Base-by-base conservation (phyloP, 2,113 vertebrate genomes). In the Chiloscyllium plagiosum region DNA sequence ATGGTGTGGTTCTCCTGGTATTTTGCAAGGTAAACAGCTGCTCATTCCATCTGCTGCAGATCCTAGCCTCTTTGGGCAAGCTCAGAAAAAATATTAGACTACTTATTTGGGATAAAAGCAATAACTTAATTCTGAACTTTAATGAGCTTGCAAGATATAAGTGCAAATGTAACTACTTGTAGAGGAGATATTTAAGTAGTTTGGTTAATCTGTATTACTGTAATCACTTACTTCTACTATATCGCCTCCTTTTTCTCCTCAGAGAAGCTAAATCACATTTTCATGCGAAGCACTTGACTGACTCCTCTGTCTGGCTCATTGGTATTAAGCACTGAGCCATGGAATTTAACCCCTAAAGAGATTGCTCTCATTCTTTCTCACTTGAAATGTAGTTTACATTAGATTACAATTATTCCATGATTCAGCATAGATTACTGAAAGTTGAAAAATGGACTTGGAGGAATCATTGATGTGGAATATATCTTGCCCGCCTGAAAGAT, bases 31-130 rank as follows among this genome's bases (percentile, higher is more conserved):
- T 24, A 95, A 95, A 76, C 94, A 95, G 68, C 94, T 95, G 94
- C 47, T 95, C 42, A 50, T 95, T 95, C 68, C 94, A 95, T 95
- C 94, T 95, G 92, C 69, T 94, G 65, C 65, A 42, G 65, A 68
- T 42, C 66, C 92, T 24, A 26, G 42, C 13, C 69, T 26, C 94
- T 72, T 29, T 72, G 37, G 68, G 52, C 47, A 95, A 33, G 37
- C 20, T 70, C 69, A 52, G 52, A 95, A 42, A 42, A 95, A 72
- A 95, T 52, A 29, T 19, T 33, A 33, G 42, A 95, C 68, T 72
- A 37, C 50, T 29, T 72, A 95, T 19, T 95, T 50, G 72, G 68
- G 47, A 72, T 76, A 33, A 95, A 95, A 42, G 6, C 52, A 12
- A 50, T 52, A 4, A 72, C 7, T 68, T 93, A 93, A 66, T 93